Conservation (phyloP, 2,888 invertebrate genomes). For the Nomada goodeniana region DNA sequence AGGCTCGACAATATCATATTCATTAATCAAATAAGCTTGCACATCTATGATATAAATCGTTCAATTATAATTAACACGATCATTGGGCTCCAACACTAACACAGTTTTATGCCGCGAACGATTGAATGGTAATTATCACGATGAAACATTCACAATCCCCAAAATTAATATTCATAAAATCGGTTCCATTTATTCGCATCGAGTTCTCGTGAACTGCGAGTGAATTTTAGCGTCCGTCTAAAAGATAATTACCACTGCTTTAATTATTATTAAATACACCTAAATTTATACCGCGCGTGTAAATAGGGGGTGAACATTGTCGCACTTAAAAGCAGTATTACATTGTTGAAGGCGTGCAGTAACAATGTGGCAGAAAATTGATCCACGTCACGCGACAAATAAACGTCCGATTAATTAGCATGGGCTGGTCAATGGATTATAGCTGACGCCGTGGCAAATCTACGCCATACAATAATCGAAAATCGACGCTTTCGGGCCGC, state of each 20-base stretch:
- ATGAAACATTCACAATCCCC: neutral
- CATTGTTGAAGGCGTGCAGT: conserved; percentile 7
- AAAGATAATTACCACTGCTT: neutral
- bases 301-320: neutral
- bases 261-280: neutral
- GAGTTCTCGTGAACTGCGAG: neutral
- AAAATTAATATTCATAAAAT: neutral
- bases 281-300: too few species aligned
- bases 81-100: neutral
- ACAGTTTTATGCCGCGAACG: neutral
- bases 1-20: neutral
- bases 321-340: neutral
- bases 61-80: conserved; percentile 3
- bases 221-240: neutral
- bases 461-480: conserved; percentile 65
- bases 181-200: neutral
- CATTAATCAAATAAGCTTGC: conserved; percentile 1
- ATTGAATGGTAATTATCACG: neutral
- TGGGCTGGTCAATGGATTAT: conserved; percentile 18
- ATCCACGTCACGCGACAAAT: conserved; percentile 41
- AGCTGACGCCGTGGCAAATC: conserved; percentile 58
- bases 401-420: conserved; percentile 64
- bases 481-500: conserved; percentile 54
- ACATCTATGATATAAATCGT: neutral
- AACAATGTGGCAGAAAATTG: conserved; percentile 6